These are phyloP conservation scores for Xylota sylvarum DNA, from an alignment of 2,888 invertebrate genomes.

Conservation along the genomic window DNA sequence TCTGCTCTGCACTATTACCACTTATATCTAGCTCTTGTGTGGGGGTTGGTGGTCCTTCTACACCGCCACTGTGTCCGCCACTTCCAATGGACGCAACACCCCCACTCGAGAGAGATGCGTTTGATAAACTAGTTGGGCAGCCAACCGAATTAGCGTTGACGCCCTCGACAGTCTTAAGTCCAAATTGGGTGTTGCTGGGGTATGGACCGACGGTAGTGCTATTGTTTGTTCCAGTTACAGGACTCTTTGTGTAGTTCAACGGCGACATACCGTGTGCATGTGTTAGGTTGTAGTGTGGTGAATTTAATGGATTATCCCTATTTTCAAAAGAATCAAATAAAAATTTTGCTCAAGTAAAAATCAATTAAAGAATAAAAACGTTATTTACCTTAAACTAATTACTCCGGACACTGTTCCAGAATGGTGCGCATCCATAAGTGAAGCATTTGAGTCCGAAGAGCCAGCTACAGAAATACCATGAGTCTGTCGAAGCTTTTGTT, in stretches of 20 bases:
- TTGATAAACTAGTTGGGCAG: constrained; percentile 80
- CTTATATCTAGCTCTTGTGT: constrained; percentile 90
- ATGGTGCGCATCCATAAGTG: constrained; percentile 80
- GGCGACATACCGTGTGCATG: constrained; percentile 84
- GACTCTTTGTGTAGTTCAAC: constrained; percentile 84
- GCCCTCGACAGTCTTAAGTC: constrained; percentile 83
- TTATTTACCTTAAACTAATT: constrained; percentile 82
- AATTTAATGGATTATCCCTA: constrained; percentile 84
- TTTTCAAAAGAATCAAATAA: constrained; percentile 3
- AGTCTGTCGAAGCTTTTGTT: constrained; percentile 84
- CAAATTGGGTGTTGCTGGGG: constrained; percentile 83
- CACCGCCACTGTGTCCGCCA: constrained; percentile 78
- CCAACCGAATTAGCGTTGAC: constrained; percentile 79
- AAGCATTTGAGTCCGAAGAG: constrained; percentile 80
- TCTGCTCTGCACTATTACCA: constrained; percentile 86
- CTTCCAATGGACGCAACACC: constrained; percentile 69
- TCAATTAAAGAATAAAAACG: neutral
- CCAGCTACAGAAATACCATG: constrained; percentile 70
- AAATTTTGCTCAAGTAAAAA: neutral
- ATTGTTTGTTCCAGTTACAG: constrained; percentile 78
- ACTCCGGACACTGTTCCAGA: constrained; percentile 80
- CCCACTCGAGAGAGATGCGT: constrained; percentile 77
- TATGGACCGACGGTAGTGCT: constrained; percentile 80
- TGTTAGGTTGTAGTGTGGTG: constrained; percentile 84
- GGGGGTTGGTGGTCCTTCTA: constrained; percentile 91